Conservation (phyloP, 2,797 vertebrate genomes). For the Tauraco hartlaubi region DNA sequence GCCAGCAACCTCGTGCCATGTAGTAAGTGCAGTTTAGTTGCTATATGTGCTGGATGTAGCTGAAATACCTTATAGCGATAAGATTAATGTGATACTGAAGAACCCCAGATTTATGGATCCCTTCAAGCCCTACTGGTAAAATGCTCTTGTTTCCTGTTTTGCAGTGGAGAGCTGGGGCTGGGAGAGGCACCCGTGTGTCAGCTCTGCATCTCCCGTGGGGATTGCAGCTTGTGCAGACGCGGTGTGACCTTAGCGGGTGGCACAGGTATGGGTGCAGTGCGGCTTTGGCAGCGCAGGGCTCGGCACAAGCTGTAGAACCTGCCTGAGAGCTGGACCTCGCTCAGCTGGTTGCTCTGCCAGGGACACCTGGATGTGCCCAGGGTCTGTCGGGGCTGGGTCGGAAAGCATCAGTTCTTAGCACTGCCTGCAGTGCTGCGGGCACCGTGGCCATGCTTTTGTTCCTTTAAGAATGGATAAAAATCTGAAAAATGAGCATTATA, state of each 20-base stretch:
- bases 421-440: background rate
- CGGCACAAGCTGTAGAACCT: background rate
- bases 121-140: background rate
- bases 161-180: background rate
- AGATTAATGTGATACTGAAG: background rate
- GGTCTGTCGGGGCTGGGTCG: fast-evolving
- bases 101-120: no score
- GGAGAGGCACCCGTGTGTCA: background rate
- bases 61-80: background rate
- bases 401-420: background rate
- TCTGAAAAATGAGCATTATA: background rate
- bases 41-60: background rate
- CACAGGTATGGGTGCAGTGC: fast-evolving
- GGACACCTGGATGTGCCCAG: fast-evolving
- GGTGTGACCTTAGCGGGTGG: background rate
- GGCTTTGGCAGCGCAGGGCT: background rate
- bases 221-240: background rate
- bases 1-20: fast-evolving
- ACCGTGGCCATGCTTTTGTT: background rate
- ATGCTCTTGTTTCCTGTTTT: background rate
- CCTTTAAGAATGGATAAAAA: background rate
- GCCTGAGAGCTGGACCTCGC: background rate
- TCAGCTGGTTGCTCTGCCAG: background rate
- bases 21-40: background rate
- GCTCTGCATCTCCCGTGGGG: background rate